Conservation (phyloP, 92 coral and sea anemone species). For the Virgularia gustaviana region DNA sequence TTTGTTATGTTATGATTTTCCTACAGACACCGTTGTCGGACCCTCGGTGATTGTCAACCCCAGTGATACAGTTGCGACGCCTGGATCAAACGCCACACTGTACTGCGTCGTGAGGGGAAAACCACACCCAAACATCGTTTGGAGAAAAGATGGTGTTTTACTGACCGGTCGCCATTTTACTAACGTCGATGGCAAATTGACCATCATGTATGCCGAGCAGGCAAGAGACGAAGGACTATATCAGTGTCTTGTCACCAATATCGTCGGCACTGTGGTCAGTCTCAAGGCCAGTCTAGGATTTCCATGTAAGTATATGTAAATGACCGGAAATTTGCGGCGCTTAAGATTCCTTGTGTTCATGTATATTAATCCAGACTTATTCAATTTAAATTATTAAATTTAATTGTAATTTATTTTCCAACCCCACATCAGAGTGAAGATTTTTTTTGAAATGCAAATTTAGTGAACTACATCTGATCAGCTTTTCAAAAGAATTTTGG, state of each 20-base stretch:
- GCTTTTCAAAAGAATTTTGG: no score
- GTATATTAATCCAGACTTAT: no score
- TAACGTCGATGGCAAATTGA: neutral
- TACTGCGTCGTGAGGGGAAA: slow-evolving; percentile 1
- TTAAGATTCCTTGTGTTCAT: no score
- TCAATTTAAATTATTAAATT: no score
- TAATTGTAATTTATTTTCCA: no score
- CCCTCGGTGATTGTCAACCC: slow-evolving; percentile 6
- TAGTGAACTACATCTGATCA: no score
- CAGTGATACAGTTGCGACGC: slow-evolving; percentile 7
- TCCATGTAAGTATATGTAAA: slow-evolving; percentile 37
- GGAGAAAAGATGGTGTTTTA: slow-evolving; percentile 4
- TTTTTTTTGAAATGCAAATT: no score
- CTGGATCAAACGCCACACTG: slow-evolving; percentile 8
- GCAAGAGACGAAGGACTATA: slow-evolving; percentile 5
- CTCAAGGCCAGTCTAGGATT: slow-evolving; percentile 16
- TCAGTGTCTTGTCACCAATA: slow-evolving; percentile 4
- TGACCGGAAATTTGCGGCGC: no score
- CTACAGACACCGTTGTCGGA: no score
- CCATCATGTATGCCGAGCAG: neutral
- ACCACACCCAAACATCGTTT: slow-evolving; percentile 6
- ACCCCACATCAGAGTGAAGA: no score
- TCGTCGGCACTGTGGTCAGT: slow-evolving; percentile 25
- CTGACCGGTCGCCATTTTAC: neutral
- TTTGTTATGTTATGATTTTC: neutral